phyloP scores from a whole-genome alignment of 2,888 invertebrate species.

The Lottia scabra region DNA sequence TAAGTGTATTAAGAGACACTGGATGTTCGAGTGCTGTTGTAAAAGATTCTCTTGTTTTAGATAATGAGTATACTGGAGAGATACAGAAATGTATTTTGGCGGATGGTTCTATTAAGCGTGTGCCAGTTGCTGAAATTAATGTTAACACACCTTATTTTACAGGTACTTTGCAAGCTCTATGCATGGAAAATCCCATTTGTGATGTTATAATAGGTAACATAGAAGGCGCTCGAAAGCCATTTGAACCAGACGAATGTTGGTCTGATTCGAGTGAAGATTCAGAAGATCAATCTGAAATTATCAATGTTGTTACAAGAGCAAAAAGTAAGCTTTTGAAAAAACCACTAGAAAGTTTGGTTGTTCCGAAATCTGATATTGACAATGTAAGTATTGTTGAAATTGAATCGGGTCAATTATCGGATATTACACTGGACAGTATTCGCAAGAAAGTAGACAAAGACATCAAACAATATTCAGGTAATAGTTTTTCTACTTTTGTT shows the following conservation, averaged over 20 bases:
- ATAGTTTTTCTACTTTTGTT: not conserved
- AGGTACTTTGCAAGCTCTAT: slow-evolving; percentile 17
- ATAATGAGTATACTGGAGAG: slow-evolving; percentile 17
- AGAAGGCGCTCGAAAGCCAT: slow-evolving; percentile 12
- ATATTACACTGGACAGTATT: slow-evolving; percentile 2
- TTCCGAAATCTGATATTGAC: no score
- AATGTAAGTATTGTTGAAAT: not conserved
- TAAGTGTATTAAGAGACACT: slow-evolving; percentile 24
- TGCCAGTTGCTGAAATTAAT: slow-evolving; percentile 16
- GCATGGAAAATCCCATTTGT: slow-evolving; percentile 24
- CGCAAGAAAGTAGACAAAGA: not conserved
- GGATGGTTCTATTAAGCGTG: slow-evolving; percentile 20
- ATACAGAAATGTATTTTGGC: slow-evolving; percentile 19
- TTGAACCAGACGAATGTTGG: slow-evolving; percentile 7
- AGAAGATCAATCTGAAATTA: no score
- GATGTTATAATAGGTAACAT: slow-evolving; percentile 28
- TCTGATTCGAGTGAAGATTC: no score
- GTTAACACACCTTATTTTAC: slow-evolving; percentile 23
- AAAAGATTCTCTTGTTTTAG: slow-evolving; percentile 11
- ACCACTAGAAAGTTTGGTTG: no score
- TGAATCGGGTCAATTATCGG: slow-evolving; percentile 6
- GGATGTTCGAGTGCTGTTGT: slow-evolving; percentile 28
- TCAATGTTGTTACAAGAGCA: no score
- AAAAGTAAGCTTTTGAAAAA: no score
- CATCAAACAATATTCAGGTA: not conserved